phyloP scores from a whole-genome alignment of 2,113 vertebrate genomes.

The Mirza zaza region DNA sequence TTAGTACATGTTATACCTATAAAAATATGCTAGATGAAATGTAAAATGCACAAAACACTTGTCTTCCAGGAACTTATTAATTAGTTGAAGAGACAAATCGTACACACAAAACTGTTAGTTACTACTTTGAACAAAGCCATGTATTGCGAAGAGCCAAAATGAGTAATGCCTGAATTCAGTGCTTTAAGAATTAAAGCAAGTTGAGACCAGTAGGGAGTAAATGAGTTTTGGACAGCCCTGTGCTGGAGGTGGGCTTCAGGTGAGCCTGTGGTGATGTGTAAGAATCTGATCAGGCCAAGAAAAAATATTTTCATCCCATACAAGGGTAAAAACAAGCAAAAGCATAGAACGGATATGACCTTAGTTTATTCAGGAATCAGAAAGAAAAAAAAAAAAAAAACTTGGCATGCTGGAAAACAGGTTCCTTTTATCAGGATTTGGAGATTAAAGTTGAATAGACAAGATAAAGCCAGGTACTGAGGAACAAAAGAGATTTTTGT shows the following conservation, averaged over 20 bases:
- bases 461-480: not conserved
- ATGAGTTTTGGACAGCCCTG: not conserved
- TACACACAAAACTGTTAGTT: not conserved
- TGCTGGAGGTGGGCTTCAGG: not conserved
- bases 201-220: not conserved
- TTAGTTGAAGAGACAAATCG: not conserved
- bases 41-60: not conserved
- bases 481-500: not conserved
- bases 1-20: not conserved
- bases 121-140: not conserved
- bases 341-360: not conserved
- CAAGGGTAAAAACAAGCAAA: not conserved
- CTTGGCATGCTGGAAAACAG: not conserved
- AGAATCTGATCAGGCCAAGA: not conserved
- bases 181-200: constrained; percentile 29
- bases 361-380: not conserved
- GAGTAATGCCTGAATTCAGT: not conserved
- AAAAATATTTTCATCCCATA: not conserved
- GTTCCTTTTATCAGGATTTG: not conserved
- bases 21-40: not conserved
- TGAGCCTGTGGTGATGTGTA: not conserved
- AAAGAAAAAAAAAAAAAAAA: not conserved
- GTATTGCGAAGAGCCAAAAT: not conserved
- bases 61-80: not conserved
- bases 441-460: not conserved